Percentiles rank a stretch among this genome's conserved stretches.
phyloP scores from a whole-genome alignment of 2,797 vertebrate genomes.

The Pseudopleuronectes americanus region DNA sequence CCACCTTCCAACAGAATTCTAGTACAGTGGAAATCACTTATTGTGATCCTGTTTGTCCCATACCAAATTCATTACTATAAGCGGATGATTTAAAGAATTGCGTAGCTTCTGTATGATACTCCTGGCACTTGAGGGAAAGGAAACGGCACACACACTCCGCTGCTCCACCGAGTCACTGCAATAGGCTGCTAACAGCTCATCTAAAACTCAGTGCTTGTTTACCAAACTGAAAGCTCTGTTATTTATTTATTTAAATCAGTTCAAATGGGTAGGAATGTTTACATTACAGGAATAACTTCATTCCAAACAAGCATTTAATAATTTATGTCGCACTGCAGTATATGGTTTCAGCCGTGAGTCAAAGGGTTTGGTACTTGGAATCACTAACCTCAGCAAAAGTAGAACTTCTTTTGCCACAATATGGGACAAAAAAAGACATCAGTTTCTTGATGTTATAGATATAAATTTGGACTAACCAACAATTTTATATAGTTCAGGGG shows the following conservation, averaged over 20 bases:
- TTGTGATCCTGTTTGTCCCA: no score
- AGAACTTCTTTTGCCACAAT: constrained; percentile 1
- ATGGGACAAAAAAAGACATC: no score
- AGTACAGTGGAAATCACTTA: no score
- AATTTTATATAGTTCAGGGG: no score
- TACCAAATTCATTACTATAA: no score
- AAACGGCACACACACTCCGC: constrained; percentile 16
- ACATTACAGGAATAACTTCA: constrained; percentile 31
- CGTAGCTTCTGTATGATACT: not conserved
- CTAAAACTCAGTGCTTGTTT: constrained; percentile 54
- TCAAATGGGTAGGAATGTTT: constrained; percentile 49
- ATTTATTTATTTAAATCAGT: constrained; percentile 47
- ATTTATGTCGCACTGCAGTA: constrained; percentile 13
- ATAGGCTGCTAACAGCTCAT: constrained; percentile 50
- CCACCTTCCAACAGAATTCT: no score
- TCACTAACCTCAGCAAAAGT: not conserved
- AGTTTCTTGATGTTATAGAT: no score
- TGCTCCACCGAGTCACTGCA: constrained; percentile 43
- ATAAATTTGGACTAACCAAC: no score
- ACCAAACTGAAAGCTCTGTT: constrained; percentile 45
- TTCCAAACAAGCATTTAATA: constrained; percentile 21
- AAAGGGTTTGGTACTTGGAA: not conserved
- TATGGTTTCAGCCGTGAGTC: not conserved
- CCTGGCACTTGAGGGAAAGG: no score
- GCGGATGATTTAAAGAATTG: not conserved